Evolutionary conservation across 2,113 vertebrate species (phyloP).

Genomic region (Rhagologus leucostigma): DNA sequence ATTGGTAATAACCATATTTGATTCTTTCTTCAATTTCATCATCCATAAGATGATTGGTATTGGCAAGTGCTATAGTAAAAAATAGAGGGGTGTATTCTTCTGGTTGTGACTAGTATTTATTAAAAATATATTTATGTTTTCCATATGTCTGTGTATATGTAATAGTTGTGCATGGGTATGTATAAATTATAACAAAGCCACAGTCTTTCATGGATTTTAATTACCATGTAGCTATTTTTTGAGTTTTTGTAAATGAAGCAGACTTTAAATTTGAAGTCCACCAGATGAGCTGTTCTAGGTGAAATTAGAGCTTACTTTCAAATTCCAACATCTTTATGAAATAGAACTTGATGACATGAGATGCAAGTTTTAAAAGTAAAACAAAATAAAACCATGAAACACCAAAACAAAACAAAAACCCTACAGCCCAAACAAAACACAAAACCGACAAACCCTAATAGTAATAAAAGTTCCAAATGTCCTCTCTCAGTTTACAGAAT

Average conservation of each 20-base stretch:
- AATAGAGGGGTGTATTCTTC: not conserved
- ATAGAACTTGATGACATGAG: not conserved
- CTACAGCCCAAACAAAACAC: not conserved
- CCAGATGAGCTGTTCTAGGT: not conserved
- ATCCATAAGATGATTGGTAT: not conserved
- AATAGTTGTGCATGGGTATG: not conserved
- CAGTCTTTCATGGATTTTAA: not conserved
- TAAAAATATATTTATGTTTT: not conserved
- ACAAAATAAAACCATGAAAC: not conserved
- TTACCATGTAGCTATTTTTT: not conserved
- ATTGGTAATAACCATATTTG: not conserved
- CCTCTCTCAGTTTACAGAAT: not conserved
- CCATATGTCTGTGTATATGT: not conserved
- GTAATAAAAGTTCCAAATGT: not conserved
- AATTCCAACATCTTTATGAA: not conserved
- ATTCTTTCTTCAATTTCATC: not conserved
- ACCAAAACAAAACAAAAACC: not conserved
- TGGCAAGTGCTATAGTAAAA: not conserved
- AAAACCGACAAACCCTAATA: not conserved
- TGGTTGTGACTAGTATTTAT: not conserved
- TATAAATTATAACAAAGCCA: not conserved
- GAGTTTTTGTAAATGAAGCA: slow-evolving; percentile 1
- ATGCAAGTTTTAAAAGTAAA: not conserved
- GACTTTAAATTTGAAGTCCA: not conserved
- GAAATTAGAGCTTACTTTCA: not conserved